Evolutionary conservation across 2,888 invertebrate genomes (phyloP), one percentile per base, ranked within the genome.

Genomic region (Caenorhabditis afra): DNA sequence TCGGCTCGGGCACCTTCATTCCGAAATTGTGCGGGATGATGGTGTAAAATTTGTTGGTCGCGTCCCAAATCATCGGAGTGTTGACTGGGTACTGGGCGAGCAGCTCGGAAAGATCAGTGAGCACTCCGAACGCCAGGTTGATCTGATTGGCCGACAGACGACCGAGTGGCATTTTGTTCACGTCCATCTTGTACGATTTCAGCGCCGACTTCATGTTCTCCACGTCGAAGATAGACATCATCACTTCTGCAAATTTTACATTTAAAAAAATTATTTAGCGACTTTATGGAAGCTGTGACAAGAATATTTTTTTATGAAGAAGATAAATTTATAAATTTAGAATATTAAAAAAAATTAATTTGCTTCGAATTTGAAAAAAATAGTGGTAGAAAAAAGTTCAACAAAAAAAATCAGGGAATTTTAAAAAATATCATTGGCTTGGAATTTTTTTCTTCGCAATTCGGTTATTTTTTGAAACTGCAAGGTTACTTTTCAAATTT

Each of bases 111-210:
- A 74, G 61, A n/a, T 77, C 81, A n/a, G 64, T 61, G 14, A 73
- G 44, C 20, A 67, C 77, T 61, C 91, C 91, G 90, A 94, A 97
- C 0, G 97, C 98, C 41, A 93, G 92, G 89, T 95, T 94, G 70
- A 99, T 94, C 92, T 97, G 96, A 67, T 94, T 94, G 90, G 95
- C 94, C 1, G 96, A 96, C 12, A 99, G 91, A 91, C 98, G 98
- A 20, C 98, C 99, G 10, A 99, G 92, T 0, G 99, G 99, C 98
- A 99, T 97, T 92, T 98, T 97, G 81, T 96, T 96, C 87, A 95
- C 93, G 91, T 99, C 98, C 85, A 99, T 94, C 92, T 99, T 96
- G 91, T 96, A 97, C 90, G 97, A 96, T 90, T 95, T 91, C 93
- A 99, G 94, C 0, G 95, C 94, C 90, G 94, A 94, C 90, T 96